phyloP scores from a whole-genome alignment of 1,140 invertebrate species.

The Ceratosolen solmsi region DNA sequence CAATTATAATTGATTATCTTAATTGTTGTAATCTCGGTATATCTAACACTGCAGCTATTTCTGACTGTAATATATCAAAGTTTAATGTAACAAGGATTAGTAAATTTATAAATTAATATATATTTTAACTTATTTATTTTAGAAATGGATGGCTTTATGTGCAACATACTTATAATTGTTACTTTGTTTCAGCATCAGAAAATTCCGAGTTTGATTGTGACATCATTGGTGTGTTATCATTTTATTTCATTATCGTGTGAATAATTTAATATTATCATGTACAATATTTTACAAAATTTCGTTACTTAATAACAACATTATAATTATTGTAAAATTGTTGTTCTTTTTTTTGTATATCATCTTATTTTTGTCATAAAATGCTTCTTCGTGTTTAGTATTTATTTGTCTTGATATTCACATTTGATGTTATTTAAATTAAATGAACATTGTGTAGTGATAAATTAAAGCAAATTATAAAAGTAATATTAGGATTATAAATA shows the following conservation, averaged over 20 bases:
- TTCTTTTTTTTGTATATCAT: too few species aligned
- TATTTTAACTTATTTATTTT: not conserved
- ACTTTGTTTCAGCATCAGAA: constrained; percentile 51
- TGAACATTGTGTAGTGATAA: too few species aligned
- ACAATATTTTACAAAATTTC: not conserved
- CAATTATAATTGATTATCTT: too few species aligned
- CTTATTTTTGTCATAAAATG: too few species aligned
- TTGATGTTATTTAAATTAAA: too few species aligned
- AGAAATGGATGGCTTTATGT: not conserved
- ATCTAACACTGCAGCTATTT: too few species aligned
- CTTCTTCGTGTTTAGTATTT: too few species aligned
- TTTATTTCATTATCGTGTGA: constrained; percentile 39
- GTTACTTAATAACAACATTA: not conserved
- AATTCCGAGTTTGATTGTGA: constrained; percentile 49
- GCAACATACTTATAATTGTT: constrained; percentile 10
- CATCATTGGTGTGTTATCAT: constrained; percentile 46
- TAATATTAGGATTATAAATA: too few species aligned
- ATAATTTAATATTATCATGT: constrained; percentile 29
- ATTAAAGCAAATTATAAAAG: too few species aligned
- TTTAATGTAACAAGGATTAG: not conserved
- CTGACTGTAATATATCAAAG: too few species aligned
- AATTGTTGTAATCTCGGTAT: too few species aligned
- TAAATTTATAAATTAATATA: not conserved
- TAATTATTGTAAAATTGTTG: constrained; percentile 1
- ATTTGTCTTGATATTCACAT: too few species aligned